Conservation (phyloP, 35 echinoderm and acorn worm species). For the Apostichopus parvimensis region DNA sequence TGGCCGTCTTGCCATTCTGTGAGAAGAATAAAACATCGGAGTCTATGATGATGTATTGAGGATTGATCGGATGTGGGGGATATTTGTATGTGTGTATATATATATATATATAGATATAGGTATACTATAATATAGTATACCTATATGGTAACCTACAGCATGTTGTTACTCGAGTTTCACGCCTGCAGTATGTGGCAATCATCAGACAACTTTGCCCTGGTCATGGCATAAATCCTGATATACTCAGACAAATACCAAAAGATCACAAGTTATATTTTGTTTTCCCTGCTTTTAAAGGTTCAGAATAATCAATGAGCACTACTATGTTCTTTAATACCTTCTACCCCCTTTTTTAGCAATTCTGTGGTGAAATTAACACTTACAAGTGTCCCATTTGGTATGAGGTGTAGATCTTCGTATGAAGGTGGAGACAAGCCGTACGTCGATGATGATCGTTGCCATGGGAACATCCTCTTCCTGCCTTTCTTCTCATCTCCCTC, state of each 20-base stretch:
- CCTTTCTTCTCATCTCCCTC: constrained; percentile 66
- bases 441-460: constrained; percentile 61
- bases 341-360: too few species aligned
- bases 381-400: constrained; percentile 85
- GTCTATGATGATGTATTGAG: too few species aligned
- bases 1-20: constrained; percentile 93
- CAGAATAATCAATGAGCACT: too few species aligned
- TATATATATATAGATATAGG: too few species aligned
- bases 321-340: too few species aligned
- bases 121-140: too few species aligned
- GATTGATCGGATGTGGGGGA: too few species aligned
- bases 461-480: constrained; percentile 77
- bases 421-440: constrained; percentile 61
- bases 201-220: too few species aligned
- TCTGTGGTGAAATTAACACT: neutral
- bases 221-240: neutral
- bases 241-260: neutral
- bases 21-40: neutral
- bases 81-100: too few species aligned
- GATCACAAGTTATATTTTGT: neutral
- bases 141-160: too few species aligned
- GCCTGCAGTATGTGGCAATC: too few species aligned
- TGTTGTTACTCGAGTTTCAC: too few species aligned
- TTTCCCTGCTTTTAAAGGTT: neutral
- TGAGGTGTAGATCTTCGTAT: constrained; percentile 78